Percentiles rank a stretch among this genome's conserved stretches.
Conservation (phyloP, 2,888 invertebrate genomes). For the Andrena bucephala region DNA sequence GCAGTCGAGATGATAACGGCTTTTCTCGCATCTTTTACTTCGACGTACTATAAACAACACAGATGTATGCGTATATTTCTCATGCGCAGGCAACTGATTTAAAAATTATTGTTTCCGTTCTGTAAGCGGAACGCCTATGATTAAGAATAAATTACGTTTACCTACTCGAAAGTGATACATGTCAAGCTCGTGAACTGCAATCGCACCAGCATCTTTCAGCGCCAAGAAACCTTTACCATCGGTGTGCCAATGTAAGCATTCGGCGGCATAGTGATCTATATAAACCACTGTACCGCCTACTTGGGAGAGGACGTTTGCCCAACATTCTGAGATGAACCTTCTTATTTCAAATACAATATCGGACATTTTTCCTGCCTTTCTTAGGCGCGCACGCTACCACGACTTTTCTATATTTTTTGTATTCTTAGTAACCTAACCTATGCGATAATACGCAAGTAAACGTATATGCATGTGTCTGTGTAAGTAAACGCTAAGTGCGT, state of each 20-base stretch:
- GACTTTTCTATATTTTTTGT: too few relatives aligned
- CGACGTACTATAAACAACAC: conserved; percentile 80
- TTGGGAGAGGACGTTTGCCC: conserved; percentile 88
- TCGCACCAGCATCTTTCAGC: conserved; percentile 88
- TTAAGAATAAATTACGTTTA: conserved; percentile 1
- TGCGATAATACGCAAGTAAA: too few relatives aligned
- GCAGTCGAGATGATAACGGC: conserved; percentile 87
- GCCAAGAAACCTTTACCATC: conserved; percentile 86
- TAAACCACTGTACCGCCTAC: conserved; percentile 89
- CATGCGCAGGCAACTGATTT: too few relatives aligned
- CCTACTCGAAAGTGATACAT: conserved; percentile 82
- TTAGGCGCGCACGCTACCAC: too few relatives aligned
- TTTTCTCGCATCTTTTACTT: conserved; percentile 83
- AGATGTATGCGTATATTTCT: too few relatives aligned
- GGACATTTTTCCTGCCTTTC: conserved; percentile 28
- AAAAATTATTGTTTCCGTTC: too few relatives aligned
- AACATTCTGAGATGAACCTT: conserved; percentile 86
- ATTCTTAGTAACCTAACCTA: too few relatives aligned
- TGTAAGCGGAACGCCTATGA: too few relatives aligned
- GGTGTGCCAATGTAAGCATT: conserved; percentile 90
- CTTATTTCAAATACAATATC: conserved; percentile 30
- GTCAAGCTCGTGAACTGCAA: conserved; percentile 88
- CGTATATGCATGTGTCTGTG: too few relatives aligned
- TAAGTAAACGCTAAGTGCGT: too few relatives aligned
- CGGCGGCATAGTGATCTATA: conserved; percentile 88